Base-by-base conservation (phyloP, 2,888 invertebrate species). In the Congeria kusceri region DNA sequence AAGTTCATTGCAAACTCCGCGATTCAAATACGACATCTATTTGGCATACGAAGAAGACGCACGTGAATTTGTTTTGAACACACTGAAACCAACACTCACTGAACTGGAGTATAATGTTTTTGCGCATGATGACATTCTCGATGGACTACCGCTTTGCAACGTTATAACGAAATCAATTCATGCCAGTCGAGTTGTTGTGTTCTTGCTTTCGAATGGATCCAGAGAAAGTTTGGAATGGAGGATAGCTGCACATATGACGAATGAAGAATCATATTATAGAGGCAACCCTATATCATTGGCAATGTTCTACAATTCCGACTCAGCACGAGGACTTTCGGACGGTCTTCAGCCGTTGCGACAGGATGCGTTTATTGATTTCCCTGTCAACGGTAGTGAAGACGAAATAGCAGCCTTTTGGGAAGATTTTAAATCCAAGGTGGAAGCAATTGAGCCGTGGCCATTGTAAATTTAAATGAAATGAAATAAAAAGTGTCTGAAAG, bases 21-120 rank as follows among this genome's bases (percentile, higher is more conserved):
- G 9, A 28, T 68, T 20, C 47, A 67, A 39, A 27, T 67, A 67
- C 39, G 59, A 68, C 18, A 59, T 61, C 20, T 68, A 29, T 20
- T 47, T 68, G 13, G 61, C 59, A 4, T 68, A 46, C 7, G 18
- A 29, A 15, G 49, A 39, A 49, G 29, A 49, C 18, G 29, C 18
- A 1, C n/a, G 15, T 20, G 65, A 44, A 18, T 66, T 66, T 56
- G 20, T 66, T 13, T 28, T 66, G n/a, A 56, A 66, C 11, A 53
- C 53, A 9, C 20, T 66, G n/a, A 32, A 11, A 28, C 53, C 53
- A 29, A 20, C 11, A 7, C 29, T 66, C n/a, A 5, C 25, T 11
- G n/a, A 20, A n/a, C 3, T 15, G 9, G 29, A 32, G 25, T n/a
- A 53, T 11, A 18, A 11, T 13, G 32, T 29, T 7, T 66, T 56